These are phyloP conservation scores for Lamellibrachia satsuma DNA, from an alignment of 2,888 invertebrate genomes.

Conservation along the genomic window DNA sequence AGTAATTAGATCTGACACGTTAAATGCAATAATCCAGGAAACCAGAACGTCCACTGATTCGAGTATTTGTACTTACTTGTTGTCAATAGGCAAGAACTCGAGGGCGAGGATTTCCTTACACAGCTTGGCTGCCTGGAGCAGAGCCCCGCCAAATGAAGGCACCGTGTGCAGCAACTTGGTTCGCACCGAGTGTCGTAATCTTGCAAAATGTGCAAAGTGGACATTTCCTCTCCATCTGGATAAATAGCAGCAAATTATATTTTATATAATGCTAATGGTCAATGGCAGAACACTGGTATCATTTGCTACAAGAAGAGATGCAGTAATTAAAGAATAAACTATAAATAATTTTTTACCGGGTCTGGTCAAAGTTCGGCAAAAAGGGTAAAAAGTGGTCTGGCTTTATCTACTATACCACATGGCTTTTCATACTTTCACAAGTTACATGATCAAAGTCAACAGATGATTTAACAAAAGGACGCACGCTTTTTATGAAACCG, in stretches of 20 bases:
- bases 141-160: slow-evolving; percentile 57
- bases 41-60: neutral
- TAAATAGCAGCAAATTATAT: neutral
- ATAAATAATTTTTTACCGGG: too few relatives aligned
- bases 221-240: slow-evolving; percentile 59
- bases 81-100: slow-evolving; percentile 59
- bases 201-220: slow-evolving; percentile 51
- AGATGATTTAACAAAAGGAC: too few relatives aligned
- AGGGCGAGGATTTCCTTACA: slow-evolving; percentile 59
- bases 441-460: too few relatives aligned
- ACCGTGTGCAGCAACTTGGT: slow-evolving; percentile 51
- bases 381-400: too few relatives aligned
- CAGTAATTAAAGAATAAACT: too few relatives aligned
- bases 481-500: too few relatives aligned
- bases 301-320: neutral
- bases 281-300: neutral
- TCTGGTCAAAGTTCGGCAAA: too few relatives aligned
- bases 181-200: slow-evolving; percentile 45
- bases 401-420: too few relatives aligned
- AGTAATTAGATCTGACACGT: neutral
- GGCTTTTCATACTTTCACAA: too few relatives aligned
- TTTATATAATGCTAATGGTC: neutral
- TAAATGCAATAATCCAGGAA: neutral
- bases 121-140: slow-evolving; percentile 56
- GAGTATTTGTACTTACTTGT: slow-evolving; percentile 51